These are phyloP conservation scores for Luscinia megarhynchos DNA, from an alignment of 2,797 vertebrate species.

Conservation along the genomic window DNA sequence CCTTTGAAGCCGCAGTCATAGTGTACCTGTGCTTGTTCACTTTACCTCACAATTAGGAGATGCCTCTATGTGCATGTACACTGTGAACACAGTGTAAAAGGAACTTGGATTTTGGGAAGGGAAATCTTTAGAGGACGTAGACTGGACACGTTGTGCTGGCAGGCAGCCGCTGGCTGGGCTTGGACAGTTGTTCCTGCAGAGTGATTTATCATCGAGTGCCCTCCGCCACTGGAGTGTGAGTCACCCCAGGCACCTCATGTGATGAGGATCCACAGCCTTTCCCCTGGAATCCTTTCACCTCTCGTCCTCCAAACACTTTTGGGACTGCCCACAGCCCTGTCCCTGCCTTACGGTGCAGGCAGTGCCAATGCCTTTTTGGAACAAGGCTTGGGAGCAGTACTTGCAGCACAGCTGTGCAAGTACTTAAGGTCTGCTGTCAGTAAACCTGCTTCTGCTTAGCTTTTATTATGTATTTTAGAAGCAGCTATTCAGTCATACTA, in stretches of 20 bases:
- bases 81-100: neutral
- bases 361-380: neutral
- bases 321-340: neutral
- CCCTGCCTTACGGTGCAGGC: fast-evolving
- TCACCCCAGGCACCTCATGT: constrained; percentile 26
- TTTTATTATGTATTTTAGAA: neutral
- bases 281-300: neutral
- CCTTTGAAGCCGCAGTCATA: neutral
- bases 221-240: neutral
- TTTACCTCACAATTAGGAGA: neutral
- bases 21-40: neutral
- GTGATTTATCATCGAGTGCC: constrained; percentile 26
- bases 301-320: fast-evolving
- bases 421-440: neutral
- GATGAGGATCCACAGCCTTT: neutral
- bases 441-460: neutral
- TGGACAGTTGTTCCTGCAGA: constrained; percentile 20
- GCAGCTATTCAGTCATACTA: neutral
- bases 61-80: neutral
- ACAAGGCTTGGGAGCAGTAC: neutral
- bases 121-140: fast-evolving
- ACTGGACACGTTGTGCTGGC: neutral
- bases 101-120: neutral
- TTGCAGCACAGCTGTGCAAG: neutral
- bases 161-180: neutral